phyloP scores from a whole-genome alignment of 2,888 invertebrate species.

The Drosophila koepferae region DNA sequence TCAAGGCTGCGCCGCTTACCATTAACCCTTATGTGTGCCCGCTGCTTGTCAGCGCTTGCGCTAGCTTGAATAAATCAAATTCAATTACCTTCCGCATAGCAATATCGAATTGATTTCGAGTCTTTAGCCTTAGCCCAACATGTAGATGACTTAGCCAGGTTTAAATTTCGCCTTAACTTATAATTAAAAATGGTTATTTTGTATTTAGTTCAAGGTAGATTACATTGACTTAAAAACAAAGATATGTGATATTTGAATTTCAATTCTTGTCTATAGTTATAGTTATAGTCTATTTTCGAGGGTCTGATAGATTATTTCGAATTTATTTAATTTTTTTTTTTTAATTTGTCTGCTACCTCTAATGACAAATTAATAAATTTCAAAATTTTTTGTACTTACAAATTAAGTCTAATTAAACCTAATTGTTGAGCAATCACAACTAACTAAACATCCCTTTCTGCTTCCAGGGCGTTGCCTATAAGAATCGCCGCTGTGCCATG shows the following conservation, averaged over 20 bases:
- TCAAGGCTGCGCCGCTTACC: conserved; percentile 47
- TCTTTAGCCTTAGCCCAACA: neutral
- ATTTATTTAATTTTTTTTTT: neutral
- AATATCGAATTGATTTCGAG: conserved; percentile 8
- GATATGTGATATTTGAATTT: neutral
- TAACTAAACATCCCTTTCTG: neutral
- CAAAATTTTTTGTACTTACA: no score
- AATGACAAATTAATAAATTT: no score
- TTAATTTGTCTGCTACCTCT: no score
- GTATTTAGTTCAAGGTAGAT: neutral
- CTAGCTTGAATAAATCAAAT: conserved; percentile 26
- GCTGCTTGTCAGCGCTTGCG: conserved; percentile 15
- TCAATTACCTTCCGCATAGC: conserved; percentile 39
- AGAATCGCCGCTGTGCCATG: conserved; percentile 95
- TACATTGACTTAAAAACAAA: neutral
- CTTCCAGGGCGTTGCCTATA: conserved; percentile 91
- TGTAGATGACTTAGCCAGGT: neutral
- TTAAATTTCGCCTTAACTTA: neutral
- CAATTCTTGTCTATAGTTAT: no score
- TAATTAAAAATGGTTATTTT: neutral
- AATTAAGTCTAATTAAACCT: neutral
- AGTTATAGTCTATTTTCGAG: conserved; percentile 1
- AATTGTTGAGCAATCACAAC: neutral
- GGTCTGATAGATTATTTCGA: neutral
- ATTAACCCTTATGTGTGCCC: conserved; percentile 28